Base-by-base conservation (phyloP, 2,113 vertebrate genomes). In the Xiphorhynchus elegans region DNA sequence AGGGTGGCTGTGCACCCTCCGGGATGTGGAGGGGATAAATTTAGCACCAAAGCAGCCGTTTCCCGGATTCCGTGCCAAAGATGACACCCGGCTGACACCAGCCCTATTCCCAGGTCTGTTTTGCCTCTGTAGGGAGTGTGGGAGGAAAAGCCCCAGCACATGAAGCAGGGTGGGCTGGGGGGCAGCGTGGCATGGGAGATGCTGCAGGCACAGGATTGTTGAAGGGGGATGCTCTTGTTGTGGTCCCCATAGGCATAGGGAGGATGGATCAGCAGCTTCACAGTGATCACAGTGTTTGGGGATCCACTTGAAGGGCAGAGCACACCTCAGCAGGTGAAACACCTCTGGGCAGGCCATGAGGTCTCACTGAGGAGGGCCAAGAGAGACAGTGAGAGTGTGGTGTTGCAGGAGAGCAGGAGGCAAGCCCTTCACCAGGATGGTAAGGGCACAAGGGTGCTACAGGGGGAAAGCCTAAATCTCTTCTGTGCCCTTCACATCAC, bases 101-200 rank as follows among this genome's bases (percentile, higher is more conserved):
- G n/a, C 42, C 62, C 74, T 68, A 35, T 49, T 81, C 63, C 49
- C 52, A 60, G 74, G 26, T 63, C 67, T 60, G 52, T 5, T 20
- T 20, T 3, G 1, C 17, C 37, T 68, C 82, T 0, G 0, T 0
- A 40, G 31, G 29, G 42, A 9, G 72, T 33, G 68, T 0, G 0
- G 69, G 28, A 80, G n/a, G n/a, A 49, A 49, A 87, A 87, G 13
- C 4, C 28, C 40, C 1, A 0, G 75, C 31, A 58, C 1, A 3
- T 0, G 26, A n/a, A 49, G 56, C 47, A 13, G n/a, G n/a, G 39
- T 40, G 69, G 74, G 63, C 42, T 33, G 46, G 50, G 50, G 55
- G 59, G 58, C 33, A 84, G 69, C 53, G 17, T 1, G 2, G 11
- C 12, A 1, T 0, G 0, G 52, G 25, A 1, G 4, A 28, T 46